Evolutionary conservation across 2,113 vertebrate genomes (phyloP), one percentile per base, ranked within the genome.

Genomic region (Spermophilus dauricus): DNA sequence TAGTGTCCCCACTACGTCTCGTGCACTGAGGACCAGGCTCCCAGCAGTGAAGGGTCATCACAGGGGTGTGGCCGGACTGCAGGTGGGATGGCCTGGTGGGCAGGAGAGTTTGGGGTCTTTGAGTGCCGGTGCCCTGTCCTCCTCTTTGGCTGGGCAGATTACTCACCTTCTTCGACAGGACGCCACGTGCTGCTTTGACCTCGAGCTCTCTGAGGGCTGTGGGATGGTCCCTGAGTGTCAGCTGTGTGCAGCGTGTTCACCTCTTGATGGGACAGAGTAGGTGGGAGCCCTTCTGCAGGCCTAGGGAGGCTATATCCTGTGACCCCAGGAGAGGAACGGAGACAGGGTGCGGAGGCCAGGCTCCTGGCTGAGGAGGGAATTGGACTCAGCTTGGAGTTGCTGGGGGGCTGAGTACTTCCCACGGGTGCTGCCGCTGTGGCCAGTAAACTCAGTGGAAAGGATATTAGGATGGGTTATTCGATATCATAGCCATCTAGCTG

Each of bases 401-500:
- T 61, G 77, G 58, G 39, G 51, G 51, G 75, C 56, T 22, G 53
- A 76, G 26, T 87, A 16, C 42, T 80, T 87, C 76, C 48, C 84
- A 77, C 0, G 3, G 82, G 53, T 14, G 42, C 48, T 58, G 37
- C 70, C 75, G 75, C 80, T 12, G 85, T 89, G 90, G 51, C 75
- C 53, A 37, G 86, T 78, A 77, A 92, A 86, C 56, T 85, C 87
- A 92, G 81, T 65, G 94, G 95, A 12, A 77, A 88, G 73, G 51
- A 28, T 32, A 42, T 92, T 53, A 42, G 26, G 90, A 73, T 32
- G 45, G 89, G 63, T 95, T 69, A 51, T 88, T 77, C 72, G 58
- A 81, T 89, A 73, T 67, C 75, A 18, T 20, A 75, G 53, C 88
- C 39, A 63, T 72, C 78, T 58, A 78, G 9, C 67, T 37, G 81